phyloP scores from a whole-genome alignment of 2,797 vertebrate species.

The Gallirallus australis region DNA sequence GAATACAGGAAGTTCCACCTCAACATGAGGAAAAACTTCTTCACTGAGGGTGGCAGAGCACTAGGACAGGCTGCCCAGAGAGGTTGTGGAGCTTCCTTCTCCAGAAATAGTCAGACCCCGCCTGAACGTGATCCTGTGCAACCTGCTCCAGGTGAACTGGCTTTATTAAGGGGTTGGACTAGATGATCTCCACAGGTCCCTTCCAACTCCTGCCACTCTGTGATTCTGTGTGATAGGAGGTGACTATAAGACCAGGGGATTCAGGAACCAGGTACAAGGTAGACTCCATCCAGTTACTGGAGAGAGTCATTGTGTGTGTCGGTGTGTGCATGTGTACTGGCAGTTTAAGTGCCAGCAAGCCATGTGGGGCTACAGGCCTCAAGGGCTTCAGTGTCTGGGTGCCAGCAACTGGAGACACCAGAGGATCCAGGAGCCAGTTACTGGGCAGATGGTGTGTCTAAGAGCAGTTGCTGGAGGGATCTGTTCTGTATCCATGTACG shows the following conservation, averaged over 20 bases:
- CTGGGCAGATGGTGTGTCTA: not conserved
- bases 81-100: too few species aligned
- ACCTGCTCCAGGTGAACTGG: too few species aligned
- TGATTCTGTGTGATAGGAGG: not conserved
- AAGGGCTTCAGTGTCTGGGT: not conserved
- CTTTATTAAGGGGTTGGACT: too few species aligned
- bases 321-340: not conserved
- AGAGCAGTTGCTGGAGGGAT: not conserved
- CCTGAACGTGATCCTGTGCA: too few species aligned
- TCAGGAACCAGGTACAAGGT: not conserved
- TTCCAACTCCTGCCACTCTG: too few species aligned
- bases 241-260: not conserved
- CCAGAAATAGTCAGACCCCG: too few species aligned
- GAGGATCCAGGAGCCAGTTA: not conserved
- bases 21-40: too few species aligned
- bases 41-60: too few species aligned
- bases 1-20: too few species aligned
- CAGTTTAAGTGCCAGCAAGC: not conserved
- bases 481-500: not conserved
- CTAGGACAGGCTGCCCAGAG: too few species aligned
- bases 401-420: not conserved
- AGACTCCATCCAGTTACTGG: not conserved
- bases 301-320: not conserved
- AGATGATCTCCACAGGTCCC: too few species aligned
- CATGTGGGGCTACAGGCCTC: rapidly evolving